Base-by-base conservation (phyloP, 2,888 invertebrate genomes). In the Spisula solida region DNA sequence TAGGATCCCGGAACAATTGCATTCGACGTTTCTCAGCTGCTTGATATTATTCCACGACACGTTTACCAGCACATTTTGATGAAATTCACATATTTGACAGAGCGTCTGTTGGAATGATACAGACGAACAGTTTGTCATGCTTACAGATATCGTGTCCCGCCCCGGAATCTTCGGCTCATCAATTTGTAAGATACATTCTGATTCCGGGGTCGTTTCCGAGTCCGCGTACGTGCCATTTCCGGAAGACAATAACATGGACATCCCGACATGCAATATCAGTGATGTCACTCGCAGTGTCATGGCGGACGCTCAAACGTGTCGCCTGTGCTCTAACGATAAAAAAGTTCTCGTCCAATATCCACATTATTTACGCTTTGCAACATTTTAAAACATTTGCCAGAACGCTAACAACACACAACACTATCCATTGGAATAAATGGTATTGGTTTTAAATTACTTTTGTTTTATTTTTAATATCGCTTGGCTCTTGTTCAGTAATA, bases 1-100 rank as follows among this genome's bases (percentile, higher is more conserved):
- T 10, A n/a, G 55, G n/a, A 85, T 55, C 29, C 70, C 55, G 29
- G 51, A 29, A 79, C 85, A 85, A 85, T 78, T 56, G 31, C 85
- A 85, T 55, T 85, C 85, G 5, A 79, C 75, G 6, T 75, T 48
- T n/a, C 66, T 47, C 20, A 83, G 41, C n/a, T 25, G 29, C 0
- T 31, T 34, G 20, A 82, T 82, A 29, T 82, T 66, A 47, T 82
- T 82, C 60, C 66, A n/a, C 8, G 82, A 82, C 82, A 82, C 34
- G 34, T 82, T 82, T n/a, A 82, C 41, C 2, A n/a, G 16, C 20
- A 60, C 60, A 34, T 34, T 82, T 41, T 75, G 75, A 75, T 75
- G 75, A 34, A 75, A 75, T 34, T 75, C 75, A 25, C 75, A 75
- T 75, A 75, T 75, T 75, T 75, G 75, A 34, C 75, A 75, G 2